Base-by-base conservation (phyloP, 2,797 vertebrate species). In the Acrossocheilus wenchowensis region DNA sequence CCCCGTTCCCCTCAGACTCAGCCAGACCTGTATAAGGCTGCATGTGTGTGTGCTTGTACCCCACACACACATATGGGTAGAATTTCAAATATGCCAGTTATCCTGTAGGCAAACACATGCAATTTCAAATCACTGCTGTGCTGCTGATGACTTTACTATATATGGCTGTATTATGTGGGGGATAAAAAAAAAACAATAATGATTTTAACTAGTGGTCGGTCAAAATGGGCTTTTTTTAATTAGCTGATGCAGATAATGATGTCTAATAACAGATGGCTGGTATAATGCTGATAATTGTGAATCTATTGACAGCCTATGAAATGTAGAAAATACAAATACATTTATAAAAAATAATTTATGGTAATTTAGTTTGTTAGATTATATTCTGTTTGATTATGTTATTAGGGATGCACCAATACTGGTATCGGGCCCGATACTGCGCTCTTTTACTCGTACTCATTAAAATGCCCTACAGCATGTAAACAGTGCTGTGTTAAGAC, bases 31-130 rank as follows among this genome's bases (percentile, higher is more conserved):
- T 80, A 62, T 57, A 81, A 81, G 69, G 77, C 78, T 73, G 21
- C 68, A 81, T 86, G 78, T n/a, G 69, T 15, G 17, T 36, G 43
- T 36, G 36, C 71, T 41, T 85, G 83, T 48, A 85, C 78, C 60
- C 72, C 57, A 12, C 73, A 50, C 26, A 45, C 73, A 73, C 83
- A 88, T 64, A 88, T 78, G 73, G 83, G 52, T 78, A 85, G 78
- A 85, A 84, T 82, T 77, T 39, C 62, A 88, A 88, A 45, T 75
- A 78, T 78, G 83, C 78, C 83, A 86, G 73, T 82, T 86, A 81
- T 88, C 83, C 79, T 62, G 64, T 71, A 66, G 83, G 79, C 79
- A 82, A 88, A 86, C 41, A 52, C 52, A 64, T 86, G 64, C 64
- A 21, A 52, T 79, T 78, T 82, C 6, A 88, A 64, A 88, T 85